A percentile compares a stretch with the other conserved stretches of the same genome.
phyloP scores from a whole-genome alignment of 2,797 vertebrate genomes.

The Poecilia gillii region DNA sequence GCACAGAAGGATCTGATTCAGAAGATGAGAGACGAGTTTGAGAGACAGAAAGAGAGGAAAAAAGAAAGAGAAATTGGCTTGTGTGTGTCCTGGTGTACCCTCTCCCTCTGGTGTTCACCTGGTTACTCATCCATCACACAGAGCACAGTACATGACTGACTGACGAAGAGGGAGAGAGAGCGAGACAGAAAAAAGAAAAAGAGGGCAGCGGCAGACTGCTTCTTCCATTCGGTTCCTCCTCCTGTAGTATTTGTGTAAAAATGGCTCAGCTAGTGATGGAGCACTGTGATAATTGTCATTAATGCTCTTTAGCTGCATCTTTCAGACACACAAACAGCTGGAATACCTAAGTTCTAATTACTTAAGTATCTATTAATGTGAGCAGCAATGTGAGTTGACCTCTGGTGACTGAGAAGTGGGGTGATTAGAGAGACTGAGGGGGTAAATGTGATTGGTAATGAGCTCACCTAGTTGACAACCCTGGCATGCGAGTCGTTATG shows the following conservation, averaged over 20 bases:
- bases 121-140: constrained; percentile 82
- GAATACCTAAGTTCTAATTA: constrained; percentile 78
- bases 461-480: not conserved
- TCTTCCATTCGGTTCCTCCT: constrained; percentile 54
- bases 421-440: not conserved
- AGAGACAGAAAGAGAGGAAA: constrained; percentile 16
- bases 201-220: constrained; percentile 17
- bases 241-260: constrained; percentile 67
- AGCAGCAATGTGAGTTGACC: constrained; percentile 75
- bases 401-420: constrained; percentile 44
- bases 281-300: constrained; percentile 78
- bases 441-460: not conserved
- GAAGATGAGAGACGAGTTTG: constrained; percentile 20
- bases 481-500: not conserved
- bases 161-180: constrained; percentile 42
- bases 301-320: constrained; percentile 78
- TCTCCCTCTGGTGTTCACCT: constrained; percentile 94
- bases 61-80: constrained; percentile 34
- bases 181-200: constrained; percentile 6
- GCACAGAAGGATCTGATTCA: constrained; percentile 16
- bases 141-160: constrained; percentile 77
- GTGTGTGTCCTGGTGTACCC: constrained; percentile 72
- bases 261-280: constrained; percentile 70
- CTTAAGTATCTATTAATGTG: constrained; percentile 78
- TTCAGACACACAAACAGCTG: constrained; percentile 57